Conservation (phyloP, 2,888 invertebrate species). For the Tipula helvola region DNA sequence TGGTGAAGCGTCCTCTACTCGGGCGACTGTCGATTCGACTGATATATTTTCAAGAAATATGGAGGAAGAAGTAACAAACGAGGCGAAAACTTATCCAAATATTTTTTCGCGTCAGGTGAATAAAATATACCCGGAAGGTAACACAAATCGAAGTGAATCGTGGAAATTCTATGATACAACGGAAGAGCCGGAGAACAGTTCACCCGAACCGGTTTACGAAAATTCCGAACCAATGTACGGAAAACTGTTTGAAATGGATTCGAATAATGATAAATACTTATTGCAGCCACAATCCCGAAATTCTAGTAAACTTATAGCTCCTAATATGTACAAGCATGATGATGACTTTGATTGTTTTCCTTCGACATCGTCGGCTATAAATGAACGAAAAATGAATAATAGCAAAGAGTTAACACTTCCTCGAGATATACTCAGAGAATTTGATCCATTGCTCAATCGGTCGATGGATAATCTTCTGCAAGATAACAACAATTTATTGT, state of each 20-base stretch:
- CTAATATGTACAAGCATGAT: neutral
- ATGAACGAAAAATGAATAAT: neutral
- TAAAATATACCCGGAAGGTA: slow-evolving; percentile 16
- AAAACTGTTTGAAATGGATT: slow-evolving; percentile 30
- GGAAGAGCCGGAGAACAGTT: slow-evolving; percentile 16
- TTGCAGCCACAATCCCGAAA: slow-evolving; percentile 6
- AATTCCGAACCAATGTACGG: slow-evolving; percentile 34
- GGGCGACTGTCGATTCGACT: slow-evolving; percentile 26
- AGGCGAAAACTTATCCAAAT: neutral
- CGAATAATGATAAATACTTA: slow-evolving; percentile 13
- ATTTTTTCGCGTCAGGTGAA: slow-evolving; percentile 15
- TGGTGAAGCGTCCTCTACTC: slow-evolving; percentile 16
- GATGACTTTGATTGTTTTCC: neutral
- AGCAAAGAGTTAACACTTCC: slow-evolving; percentile 12
- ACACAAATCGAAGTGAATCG: slow-evolving; percentile 32
- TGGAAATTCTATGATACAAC: slow-evolving; percentile 30
- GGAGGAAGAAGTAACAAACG: neutral
- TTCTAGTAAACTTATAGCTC: neutral
- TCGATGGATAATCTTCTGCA: slow-evolving; percentile 24
- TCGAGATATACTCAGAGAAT: slow-evolving; percentile 54
- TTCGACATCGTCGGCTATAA: neutral
- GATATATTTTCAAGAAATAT: slow-evolving; percentile 25
- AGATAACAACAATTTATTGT: slow-evolving; percentile 45
- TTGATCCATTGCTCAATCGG: slow-evolving; percentile 45
- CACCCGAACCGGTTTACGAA: slow-evolving; percentile 32